Base-by-base conservation (phyloP, 2,113 vertebrate genomes). In the Plestiodon gilberti region DNA sequence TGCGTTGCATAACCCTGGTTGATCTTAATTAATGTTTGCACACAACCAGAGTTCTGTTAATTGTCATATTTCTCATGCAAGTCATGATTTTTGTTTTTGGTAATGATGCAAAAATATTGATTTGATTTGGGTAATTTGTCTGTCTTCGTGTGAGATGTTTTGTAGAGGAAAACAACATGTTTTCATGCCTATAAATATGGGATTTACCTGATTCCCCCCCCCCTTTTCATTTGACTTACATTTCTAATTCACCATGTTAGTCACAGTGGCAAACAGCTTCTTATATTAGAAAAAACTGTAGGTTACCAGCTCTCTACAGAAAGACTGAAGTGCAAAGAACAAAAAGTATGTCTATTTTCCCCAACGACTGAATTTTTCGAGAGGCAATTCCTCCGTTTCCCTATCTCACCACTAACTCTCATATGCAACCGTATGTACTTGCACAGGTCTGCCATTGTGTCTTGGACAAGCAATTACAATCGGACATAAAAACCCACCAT, bases 11-110 rank as follows among this genome's bases (percentile, higher is more conserved):
- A 22, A 52, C n/a, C 55, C 64, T 35, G 59, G 33, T 75, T 79
- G 0, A 35, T 65, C 43, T 20, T 13, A 0, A 52, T 76, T 0
- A 0, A n/a, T 75, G 0, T 71, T 70, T 0, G n/a, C n/a, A 86
- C 88, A 61, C 28, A 65, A 67, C 40, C 65, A 88, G 70, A 74
- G 22, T 74, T 79, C 70, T 87, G 33, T 0, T 13, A 28, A 7
- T 43, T 65, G 17, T 86, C 48, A 4, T 40, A 48, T 28, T 67
- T 85, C 73, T 62, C 23, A 57, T 65, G 6, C 48, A 75, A 67
- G 38, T 11, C 28, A 30, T 70, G 7, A 28, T 18, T 28, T 80
- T 62, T 33, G 38, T 48, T 43, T n/a, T 61, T 40, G 35, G 43
- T 25, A 7, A 35, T 25, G 18, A 88, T 84, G 48, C 74, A 76